Conservation (phyloP, 2,113 vertebrate genomes). For the Panthera leo region DNA sequence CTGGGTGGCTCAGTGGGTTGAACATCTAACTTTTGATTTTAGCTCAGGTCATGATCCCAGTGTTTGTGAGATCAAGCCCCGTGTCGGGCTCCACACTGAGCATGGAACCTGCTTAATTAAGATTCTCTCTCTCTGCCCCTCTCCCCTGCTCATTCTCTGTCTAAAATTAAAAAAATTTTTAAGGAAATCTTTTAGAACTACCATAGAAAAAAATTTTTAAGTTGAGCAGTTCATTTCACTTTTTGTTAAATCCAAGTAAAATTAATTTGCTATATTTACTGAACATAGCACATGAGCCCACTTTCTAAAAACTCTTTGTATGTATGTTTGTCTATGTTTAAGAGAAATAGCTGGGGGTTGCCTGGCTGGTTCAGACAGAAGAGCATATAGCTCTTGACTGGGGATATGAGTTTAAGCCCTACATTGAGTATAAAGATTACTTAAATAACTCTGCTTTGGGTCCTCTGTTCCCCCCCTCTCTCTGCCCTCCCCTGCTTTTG, state of each 20-base stretch:
- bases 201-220: not conserved
- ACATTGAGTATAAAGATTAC: not conserved
- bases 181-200: not conserved
- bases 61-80: too few species aligned
- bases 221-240: not conserved
- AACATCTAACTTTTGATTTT: too few species aligned
- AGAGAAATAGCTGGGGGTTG: not conserved
- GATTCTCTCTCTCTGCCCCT: too few species aligned
- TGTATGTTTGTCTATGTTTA: not conserved
- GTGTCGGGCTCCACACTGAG: too few species aligned
- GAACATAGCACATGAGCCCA: not conserved
- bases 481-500: too few species aligned
- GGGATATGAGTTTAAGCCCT: not conserved
- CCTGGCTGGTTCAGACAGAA: not conserved
- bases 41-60: too few species aligned
- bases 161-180: too few species aligned
- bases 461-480: too few species aligned
- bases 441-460: not conserved
- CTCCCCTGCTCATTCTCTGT: too few species aligned
- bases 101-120: too few species aligned
- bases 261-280: conserved; percentile 24
- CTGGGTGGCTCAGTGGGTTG: too few species aligned
- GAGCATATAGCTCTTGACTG: not conserved
- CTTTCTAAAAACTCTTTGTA: not conserved
- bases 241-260: not conserved